These are phyloP conservation scores for Paralinhomoeus sp. DNA, from an alignment of 2,888 invertebrate genomes.

Conservation along the genomic window DNA sequence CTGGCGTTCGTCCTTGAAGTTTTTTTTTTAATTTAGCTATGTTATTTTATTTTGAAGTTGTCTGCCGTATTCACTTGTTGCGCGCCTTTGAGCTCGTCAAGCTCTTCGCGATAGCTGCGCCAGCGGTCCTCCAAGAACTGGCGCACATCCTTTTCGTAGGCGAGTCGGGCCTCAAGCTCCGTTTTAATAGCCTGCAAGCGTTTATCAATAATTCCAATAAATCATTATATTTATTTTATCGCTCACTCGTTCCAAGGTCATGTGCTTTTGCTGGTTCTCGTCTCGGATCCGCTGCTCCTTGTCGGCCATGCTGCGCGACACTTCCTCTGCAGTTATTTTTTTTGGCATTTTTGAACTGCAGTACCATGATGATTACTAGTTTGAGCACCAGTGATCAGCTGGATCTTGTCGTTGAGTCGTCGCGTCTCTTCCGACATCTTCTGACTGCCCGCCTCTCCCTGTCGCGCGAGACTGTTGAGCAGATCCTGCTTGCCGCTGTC, in stretches of 20 bases:
- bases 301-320: conserved; percentile 14
- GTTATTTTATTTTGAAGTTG: background rate
- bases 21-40: background rate
- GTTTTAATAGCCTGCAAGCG: conserved; percentile 13
- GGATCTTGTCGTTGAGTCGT: conserved; percentile 17
- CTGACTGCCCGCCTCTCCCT: conserved; percentile 7
- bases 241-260: conserved; percentile 4
- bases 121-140: conserved; percentile 10
- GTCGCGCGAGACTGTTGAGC: conserved; percentile 13
- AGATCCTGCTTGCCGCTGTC: conserved; percentile 17
- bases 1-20: conserved; percentile 10
- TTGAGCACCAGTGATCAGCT: conserved; percentile 12
- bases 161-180: conserved; percentile 11
- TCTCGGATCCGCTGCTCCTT: conserved; percentile 14
- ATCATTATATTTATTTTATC: too few species aligned
- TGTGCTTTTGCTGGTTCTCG: conserved; percentile 10
- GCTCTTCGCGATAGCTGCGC: conserved; percentile 8
- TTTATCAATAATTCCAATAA: too few species aligned
- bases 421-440: conserved; percentile 17
- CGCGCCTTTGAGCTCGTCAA: conserved; percentile 11
- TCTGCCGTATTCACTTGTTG: conserved; percentile 8
- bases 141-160: conserved; percentile 13
- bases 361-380: background rate
- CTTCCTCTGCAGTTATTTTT: conserved; percentile 10
- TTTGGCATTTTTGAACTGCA: too few species aligned